These are phyloP conservation scores for Muricea muricata DNA, from an alignment of 92 coral and sea anemone genomes.

Conservation along the genomic window DNA sequence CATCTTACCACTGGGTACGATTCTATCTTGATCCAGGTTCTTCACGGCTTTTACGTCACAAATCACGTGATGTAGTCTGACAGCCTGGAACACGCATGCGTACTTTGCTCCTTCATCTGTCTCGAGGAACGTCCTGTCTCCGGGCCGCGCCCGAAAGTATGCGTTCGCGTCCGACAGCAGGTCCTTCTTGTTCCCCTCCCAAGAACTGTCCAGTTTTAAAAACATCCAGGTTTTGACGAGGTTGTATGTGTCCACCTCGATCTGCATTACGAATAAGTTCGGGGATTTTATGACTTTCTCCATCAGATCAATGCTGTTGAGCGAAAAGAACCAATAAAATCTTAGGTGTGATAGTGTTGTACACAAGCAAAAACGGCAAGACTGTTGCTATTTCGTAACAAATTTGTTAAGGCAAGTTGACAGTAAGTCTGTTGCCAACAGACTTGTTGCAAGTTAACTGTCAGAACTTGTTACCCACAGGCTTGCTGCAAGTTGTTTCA, in stretches of 20 bases:
- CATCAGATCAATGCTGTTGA: constrained; percentile 83
- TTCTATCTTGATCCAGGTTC: constrained; percentile 79
- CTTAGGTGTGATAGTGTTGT: no score
- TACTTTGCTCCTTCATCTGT: constrained; percentile 76
- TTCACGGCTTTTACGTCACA: constrained; percentile 85
- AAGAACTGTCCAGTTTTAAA: constrained; percentile 73
- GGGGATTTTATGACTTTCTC: constrained; percentile 86
- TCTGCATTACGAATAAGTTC: constrained; percentile 94
- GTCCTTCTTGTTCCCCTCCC: constrained; percentile 79
- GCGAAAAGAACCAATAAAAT: neutral
- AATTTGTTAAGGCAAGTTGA: no score
- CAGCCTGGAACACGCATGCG: constrained; percentile 76
- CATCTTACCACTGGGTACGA: constrained; percentile 88
- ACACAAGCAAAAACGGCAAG: no score
- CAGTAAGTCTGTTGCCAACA: no score
- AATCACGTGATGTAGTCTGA: constrained; percentile 87
- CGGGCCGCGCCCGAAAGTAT: constrained; percentile 61
- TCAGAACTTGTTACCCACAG: no score
- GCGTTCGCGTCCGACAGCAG: constrained; percentile 70
- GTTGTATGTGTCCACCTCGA: constrained; percentile 93
- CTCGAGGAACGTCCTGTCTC: constrained; percentile 75
- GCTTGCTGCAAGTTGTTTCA: no score
- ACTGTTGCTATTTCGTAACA: no score
- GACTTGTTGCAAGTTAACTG: no score
- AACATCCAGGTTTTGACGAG: constrained; percentile 85